Evolutionary conservation across 2,888 invertebrate species (phyloP), one percentile per base, ranked within the genome.

Genomic region (Prenolepis imparis): DNA sequence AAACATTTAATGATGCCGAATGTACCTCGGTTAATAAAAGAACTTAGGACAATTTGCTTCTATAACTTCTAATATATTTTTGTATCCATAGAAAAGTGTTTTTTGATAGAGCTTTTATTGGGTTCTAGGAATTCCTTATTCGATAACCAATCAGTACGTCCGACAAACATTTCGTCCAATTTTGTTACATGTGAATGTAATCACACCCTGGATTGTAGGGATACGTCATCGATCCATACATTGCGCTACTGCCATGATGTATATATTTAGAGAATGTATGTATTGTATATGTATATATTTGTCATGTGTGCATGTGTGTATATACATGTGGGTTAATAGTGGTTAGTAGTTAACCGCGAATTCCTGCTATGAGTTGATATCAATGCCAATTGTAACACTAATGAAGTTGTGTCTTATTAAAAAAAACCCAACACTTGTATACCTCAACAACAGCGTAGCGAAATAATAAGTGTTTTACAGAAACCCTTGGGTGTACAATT

Each of bases 291-390:
- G n/a, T 24, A 63, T 44, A 24, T 24, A 44, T 24, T 48, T 48
- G 15, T 64, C n/a, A n/a, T n/a, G n/a, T n/a, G n/a, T n/a, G n/a
- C n/a, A 15, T 5, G 21, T 64, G 63, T 36, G 63, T 18, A 4
- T 36, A n/a, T 64, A 64, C 64, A 63, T 64, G 12, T 12, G 64
- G 9, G n/a, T n/a, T 41, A 39, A 52, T 70, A 55, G 78, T 64
- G 59, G 67, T 78, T 74, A 67, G 61, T 36, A 59, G 77, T 84
- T 84, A 81, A 85, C 87, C 87, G 86, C 84, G 80, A 86, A 86
- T 83, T 66, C 63, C 24, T 72, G 41, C 44, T 64, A 64, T 44
- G 6, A 41, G 77, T 73, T 81, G 61, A 32, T 64, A 66, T 44
- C 28, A 73, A 44, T 21, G 28, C n/a, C n/a, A 32, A 32, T 48